Percentiles rank a stretch among this genome's conserved stretches.
Evolutionary conservation across 1,140 invertebrate genomes (phyloP).

Genomic region (Protaetia brevitarsis): DNA sequence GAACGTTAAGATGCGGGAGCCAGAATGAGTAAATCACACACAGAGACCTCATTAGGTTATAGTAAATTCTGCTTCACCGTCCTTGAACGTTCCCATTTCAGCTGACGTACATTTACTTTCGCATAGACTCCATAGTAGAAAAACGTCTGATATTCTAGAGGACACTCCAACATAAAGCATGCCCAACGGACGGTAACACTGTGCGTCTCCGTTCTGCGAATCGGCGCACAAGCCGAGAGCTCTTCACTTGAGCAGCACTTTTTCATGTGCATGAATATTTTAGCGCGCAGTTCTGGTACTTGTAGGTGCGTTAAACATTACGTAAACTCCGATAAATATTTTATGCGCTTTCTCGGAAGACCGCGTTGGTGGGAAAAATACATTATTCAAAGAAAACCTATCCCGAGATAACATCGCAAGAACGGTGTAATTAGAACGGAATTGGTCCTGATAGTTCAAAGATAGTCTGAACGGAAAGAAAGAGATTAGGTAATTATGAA

Average conservation of each 20-base stretch:
- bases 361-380: too few relatives aligned
- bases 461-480: too few relatives aligned
- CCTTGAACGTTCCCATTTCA: too few relatives aligned
- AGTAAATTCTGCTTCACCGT: too few relatives aligned
- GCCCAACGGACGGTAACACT: not conserved
- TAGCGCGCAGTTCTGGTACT: not conserved
- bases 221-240: not conserved
- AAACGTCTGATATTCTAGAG: slow-evolving; percentile 7
- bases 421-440: too few relatives aligned
- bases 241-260: not conserved
- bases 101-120: slow-evolving; percentile 3
- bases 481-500: too few relatives aligned
- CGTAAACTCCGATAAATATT: not conserved
- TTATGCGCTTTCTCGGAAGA: not conserved
- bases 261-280: slow-evolving; percentile 1
- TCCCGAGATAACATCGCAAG: too few relatives aligned
- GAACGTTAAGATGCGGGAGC: too few relatives aligned
- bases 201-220: not conserved
- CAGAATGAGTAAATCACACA: too few relatives aligned
- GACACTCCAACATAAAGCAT: not conserved
- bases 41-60: too few relatives aligned
- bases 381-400: too few relatives aligned
- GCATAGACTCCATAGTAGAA: not conserved
- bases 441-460: too few relatives aligned
- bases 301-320: not conserved